Percentiles rank a stretch among this genome's conserved stretches.
Evolutionary conservation across 2,113 vertebrate genomes (phyloP).

Genomic region (Anser brachyrhynchus): DNA sequence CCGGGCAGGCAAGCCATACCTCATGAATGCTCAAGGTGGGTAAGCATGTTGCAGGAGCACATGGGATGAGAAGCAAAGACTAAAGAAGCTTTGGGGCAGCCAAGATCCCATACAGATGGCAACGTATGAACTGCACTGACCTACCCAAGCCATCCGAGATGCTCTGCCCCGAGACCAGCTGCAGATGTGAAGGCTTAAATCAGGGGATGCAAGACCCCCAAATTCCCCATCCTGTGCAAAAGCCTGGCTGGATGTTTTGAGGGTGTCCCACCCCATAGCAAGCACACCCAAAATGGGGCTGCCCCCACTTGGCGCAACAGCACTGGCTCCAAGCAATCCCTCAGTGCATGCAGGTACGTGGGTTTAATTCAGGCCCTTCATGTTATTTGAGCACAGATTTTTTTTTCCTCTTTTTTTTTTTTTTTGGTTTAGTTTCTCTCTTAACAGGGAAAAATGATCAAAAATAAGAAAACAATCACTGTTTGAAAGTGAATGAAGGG

Average conservation of each 20-base stretch:
- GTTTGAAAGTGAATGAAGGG: conserved; percentile 99
- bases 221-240: not conserved
- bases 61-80: not conserved
- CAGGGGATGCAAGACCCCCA: too few species aligned
- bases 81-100: not conserved
- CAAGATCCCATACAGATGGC: not conserved
- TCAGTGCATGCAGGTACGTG: rapidly evolving
- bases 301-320: rapidly evolving
- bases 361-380: conserved; percentile 72
- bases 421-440: conserved; percentile 68
- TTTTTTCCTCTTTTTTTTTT: not conserved
- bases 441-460: conserved; percentile 93
- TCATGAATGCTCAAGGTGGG: not conserved
- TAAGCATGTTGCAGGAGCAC: rapidly evolving
- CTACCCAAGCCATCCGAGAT: not conserved
- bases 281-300: not conserved
- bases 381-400: conserved; percentile 82
- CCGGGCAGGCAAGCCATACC: rapidly evolving
- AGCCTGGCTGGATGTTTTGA: not conserved
- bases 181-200: not conserved
- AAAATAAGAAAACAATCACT: conserved; percentile 85
- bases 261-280: rapidly evolving
- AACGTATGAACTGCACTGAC: not conserved
- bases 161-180: not conserved
- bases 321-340: not conserved